Conservation (phyloP, 2,113 vertebrate genomes). For the Anoplopoma fimbria region DNA sequence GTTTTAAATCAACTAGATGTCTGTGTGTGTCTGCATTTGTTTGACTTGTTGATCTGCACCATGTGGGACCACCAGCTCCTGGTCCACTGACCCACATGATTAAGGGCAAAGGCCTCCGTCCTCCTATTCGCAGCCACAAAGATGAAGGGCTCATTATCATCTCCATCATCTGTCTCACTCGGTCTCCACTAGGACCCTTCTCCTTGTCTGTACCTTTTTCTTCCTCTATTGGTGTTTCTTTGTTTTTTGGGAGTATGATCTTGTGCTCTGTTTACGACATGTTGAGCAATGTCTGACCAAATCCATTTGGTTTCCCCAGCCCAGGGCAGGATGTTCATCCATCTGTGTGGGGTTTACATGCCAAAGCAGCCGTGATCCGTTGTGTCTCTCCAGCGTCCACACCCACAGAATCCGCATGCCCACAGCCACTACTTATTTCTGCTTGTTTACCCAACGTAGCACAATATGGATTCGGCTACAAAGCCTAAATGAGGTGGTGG, state of each 20-base stretch:
- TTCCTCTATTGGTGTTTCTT: not conserved
- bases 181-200: not conserved
- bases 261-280: constrained; percentile 40
- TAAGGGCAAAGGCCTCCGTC: constrained; percentile 69
- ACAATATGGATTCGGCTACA: constrained; percentile 46
- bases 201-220: not conserved
- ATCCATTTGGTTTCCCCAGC: constrained; percentile 51
- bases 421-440: constrained; percentile 47
- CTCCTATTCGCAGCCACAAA: constrained; percentile 44
- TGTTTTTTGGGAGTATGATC: constrained; percentile 15
- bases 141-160: constrained; percentile 70
- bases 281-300: constrained; percentile 53
- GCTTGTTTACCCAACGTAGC: constrained; percentile 46
- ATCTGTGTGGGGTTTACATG: constrained; percentile 66
- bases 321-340: constrained; percentile 57
- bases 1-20: constrained; percentile 29
- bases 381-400: constrained; percentile 42
- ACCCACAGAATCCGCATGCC: constrained; percentile 51
- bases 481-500: constrained; percentile 31
- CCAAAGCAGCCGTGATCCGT: constrained; percentile 64
- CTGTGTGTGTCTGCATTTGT: constrained; percentile 61
- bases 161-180: constrained; percentile 59
- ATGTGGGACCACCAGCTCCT: constrained; percentile 61
- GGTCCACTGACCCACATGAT: constrained; percentile 74
- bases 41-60: constrained; percentile 69